phyloP scores from a whole-genome alignment of 2,113 vertebrate species.

The Mesembrinibis cayennensis region DNA sequence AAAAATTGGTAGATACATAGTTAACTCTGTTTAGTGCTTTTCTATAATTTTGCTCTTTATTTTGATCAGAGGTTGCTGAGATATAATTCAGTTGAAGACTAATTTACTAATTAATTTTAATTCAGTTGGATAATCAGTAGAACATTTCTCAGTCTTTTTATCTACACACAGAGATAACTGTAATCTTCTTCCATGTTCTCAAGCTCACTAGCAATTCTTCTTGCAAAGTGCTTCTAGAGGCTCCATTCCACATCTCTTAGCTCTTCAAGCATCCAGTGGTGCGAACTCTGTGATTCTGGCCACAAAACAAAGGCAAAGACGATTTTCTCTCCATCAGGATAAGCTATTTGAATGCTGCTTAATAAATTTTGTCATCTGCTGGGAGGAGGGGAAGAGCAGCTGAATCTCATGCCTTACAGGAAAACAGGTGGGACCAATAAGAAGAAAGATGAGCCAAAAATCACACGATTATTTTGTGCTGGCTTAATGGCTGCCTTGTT shows the following conservation, averaged over 20 bases:
- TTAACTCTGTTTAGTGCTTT: neutral
- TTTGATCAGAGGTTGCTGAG: neutral
- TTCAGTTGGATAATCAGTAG: neutral
- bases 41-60: neutral
- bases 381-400: neutral
- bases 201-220: neutral
- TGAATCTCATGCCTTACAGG: neutral
- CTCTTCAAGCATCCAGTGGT: neutral
- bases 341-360: neutral
- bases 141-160: neutral
- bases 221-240: neutral
- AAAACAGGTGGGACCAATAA: neutral
- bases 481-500: slow-evolving; percentile 11
- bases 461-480: slow-evolving; percentile 3
- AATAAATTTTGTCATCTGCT: neutral
- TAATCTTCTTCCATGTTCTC: neutral
- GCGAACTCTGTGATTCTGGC: neutral
- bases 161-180: neutral
- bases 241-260: neutral
- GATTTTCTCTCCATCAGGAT: neutral
- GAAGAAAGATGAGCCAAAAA: slow-evolving; percentile 32
- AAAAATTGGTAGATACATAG: neutral
- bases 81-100: neutral
- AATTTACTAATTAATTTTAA: slow-evolving; percentile 32
- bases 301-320: neutral